Percentiles rank a stretch among this genome's conserved stretches.
phyloP scores from a whole-genome alignment of 2,888 invertebrate genomes.

The Calephelis perditalis region DNA sequence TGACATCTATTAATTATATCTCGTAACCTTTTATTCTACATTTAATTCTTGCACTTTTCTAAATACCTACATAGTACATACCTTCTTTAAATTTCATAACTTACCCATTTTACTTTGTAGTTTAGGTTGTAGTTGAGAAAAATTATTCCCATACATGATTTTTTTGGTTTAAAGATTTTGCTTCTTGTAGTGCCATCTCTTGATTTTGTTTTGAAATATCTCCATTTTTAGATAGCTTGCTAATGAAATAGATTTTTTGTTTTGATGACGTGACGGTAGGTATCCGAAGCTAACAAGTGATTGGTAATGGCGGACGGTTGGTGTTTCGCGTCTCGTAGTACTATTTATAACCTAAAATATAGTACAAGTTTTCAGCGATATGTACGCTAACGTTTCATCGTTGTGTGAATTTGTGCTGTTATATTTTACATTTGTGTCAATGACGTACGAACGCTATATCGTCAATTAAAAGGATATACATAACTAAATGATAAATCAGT shows the following conservation, averaged over 20 bases:
- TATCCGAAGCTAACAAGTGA: conserved; percentile 60
- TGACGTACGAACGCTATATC: conserved; percentile 67
- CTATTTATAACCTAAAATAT: conserved; percentile 79
- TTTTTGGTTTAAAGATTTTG: background rate
- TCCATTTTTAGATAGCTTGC: conserved; percentile 14
- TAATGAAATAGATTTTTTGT: conserved; percentile 37
- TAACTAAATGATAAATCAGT: conserved; percentile 67
- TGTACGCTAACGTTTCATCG: conserved; percentile 74
- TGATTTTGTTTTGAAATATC: conserved; percentile 27
- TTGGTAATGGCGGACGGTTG: conserved; percentile 77
- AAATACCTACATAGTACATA: too few species aligned
- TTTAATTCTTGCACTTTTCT: too few species aligned
- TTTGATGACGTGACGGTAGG: conserved; percentile 71
- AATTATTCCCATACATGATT: background rate
- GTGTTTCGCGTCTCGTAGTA: conserved; percentile 76
- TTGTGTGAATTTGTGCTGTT: conserved; percentile 74
- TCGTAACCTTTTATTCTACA: too few species aligned
- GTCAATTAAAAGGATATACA: conserved; percentile 61
- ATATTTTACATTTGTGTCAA: conserved; percentile 70
- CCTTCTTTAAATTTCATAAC: too few species aligned
- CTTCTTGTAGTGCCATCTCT: conserved; percentile 45
- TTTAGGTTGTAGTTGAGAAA: too few species aligned
- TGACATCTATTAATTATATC: too few species aligned
- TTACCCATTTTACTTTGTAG: too few species aligned
- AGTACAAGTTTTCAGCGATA: conserved; percentile 78